Evolutionary conservation across 2,888 invertebrate species (phyloP).

Genomic region (Rhagonycha lutea): DNA sequence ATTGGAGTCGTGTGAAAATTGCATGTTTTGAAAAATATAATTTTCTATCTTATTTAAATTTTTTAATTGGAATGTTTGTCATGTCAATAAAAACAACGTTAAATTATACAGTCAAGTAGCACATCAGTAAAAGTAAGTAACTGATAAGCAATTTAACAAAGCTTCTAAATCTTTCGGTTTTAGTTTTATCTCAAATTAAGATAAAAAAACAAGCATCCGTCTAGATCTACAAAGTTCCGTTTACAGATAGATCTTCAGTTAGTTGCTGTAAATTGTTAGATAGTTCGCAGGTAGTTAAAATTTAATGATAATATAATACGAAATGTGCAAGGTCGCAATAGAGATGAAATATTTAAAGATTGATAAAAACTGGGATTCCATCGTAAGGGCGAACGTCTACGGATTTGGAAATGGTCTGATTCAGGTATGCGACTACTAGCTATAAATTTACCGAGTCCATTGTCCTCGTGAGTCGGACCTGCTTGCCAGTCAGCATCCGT

Average conservation of each 20-base stretch:
- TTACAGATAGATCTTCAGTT: background rate
- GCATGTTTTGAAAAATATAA: background rate
- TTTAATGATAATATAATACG: slow-evolving; percentile 11
- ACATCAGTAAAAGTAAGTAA: slow-evolving; percentile 29
- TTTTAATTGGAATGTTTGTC: background rate
- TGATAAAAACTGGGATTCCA: slow-evolving; percentile 28
- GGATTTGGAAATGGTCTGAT: slow-evolving; percentile 41
- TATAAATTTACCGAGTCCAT: slow-evolving; percentile 39
- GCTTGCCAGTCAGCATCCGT: slow-evolving; percentile 30
- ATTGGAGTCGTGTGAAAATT: background rate
- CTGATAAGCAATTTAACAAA: slow-evolving; percentile 44
- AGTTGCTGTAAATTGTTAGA: background rate
- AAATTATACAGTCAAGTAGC: slow-evolving; percentile 37
- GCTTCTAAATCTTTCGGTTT: slow-evolving; percentile 35
- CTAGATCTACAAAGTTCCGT: slow-evolving; percentile 4
- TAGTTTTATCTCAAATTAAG: slow-evolving; percentile 28
- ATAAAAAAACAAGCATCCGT: slow-evolving; percentile 12
- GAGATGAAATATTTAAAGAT: slow-evolving; percentile 16
- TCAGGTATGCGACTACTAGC: slow-evolving; percentile 41
- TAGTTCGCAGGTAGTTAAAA: slow-evolving; percentile 7
- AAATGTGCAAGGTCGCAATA: slow-evolving; percentile 18
- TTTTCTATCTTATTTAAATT: background rate
- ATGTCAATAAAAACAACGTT: background rate
- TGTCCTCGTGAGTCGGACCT: slow-evolving; percentile 33
- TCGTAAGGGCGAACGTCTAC: slow-evolving; percentile 35